Conservation (phyloP, 1,140 invertebrate species). For the Augochlora pura region DNA sequence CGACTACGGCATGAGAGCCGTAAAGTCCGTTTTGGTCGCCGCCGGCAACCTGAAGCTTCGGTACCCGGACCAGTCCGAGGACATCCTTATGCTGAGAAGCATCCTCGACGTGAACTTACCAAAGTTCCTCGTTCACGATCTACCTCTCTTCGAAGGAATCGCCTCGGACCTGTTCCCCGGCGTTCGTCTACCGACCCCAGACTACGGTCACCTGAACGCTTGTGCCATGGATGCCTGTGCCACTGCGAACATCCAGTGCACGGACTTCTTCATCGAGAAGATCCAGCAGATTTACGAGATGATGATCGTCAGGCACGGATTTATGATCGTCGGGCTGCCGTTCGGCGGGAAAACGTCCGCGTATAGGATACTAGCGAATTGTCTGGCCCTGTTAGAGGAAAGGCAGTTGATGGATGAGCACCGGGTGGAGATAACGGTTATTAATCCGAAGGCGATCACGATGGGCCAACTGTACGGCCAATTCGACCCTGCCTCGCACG, state of each 20-base stretch:
- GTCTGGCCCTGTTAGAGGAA: slow-evolving; percentile 89
- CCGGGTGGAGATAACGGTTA: slow-evolving; percentile 93
- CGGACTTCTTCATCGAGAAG: slow-evolving; percentile 93
- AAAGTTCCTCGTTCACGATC: slow-evolving; percentile 94
- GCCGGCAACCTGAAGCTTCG: slow-evolving; percentile 94
- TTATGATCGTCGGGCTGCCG: slow-evolving; percentile 94
- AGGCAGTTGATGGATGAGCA: slow-evolving; percentile 92
- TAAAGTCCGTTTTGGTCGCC: slow-evolving; percentile 93
- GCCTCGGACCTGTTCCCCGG: slow-evolving; percentile 96
- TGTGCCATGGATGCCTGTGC: slow-evolving; percentile 85
- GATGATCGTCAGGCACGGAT: slow-evolving; percentile 95
- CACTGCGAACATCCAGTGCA: slow-evolving; percentile 91
- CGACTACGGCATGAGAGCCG: slow-evolving; percentile 95
- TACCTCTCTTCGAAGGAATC: slow-evolving; percentile 92
- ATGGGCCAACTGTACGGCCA: slow-evolving; percentile 98
- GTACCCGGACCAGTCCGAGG: slow-evolving; percentile 91
- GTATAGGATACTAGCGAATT: slow-evolving; percentile 89
- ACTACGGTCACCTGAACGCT: slow-evolving; percentile 82
- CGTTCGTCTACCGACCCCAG: slow-evolving; percentile 87
- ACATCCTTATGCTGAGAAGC: slow-evolving; percentile 91
- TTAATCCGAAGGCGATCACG: slow-evolving; percentile 97
- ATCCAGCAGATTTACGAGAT: slow-evolving; percentile 97
- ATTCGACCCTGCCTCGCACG: slow-evolving; percentile 96
- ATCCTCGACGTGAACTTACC: slow-evolving; percentile 97
- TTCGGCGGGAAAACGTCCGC: slow-evolving; percentile 93